Conservation (phyloP, 2,113 vertebrate species). For the Gulo gulo region DNA sequence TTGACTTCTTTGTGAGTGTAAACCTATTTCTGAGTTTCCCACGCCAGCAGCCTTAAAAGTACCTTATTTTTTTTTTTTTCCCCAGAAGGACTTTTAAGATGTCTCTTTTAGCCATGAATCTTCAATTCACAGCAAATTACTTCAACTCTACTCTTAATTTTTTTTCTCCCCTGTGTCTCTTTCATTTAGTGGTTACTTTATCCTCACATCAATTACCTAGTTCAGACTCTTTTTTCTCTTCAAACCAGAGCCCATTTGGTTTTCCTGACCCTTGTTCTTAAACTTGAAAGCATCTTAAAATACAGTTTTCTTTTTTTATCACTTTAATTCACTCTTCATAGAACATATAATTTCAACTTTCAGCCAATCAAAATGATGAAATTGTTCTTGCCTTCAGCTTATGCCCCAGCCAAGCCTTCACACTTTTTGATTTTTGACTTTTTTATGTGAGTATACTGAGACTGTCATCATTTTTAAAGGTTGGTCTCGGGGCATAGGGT, state of each 20-base stretch:
- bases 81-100: background rate
- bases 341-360: background rate
- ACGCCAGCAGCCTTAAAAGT: background rate
- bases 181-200: background rate
- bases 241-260: background rate
- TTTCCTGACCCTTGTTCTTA: background rate
- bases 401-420: background rate
- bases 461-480: background rate
- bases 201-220: background rate
- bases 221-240: background rate
- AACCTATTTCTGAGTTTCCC: background rate
- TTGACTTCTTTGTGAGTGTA: background rate
- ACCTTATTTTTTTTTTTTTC: background rate
- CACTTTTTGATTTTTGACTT: background rate
- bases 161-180: background rate
- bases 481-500: background rate
- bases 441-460: background rate
- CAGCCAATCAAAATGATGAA: background rate
- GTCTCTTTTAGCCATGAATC: background rate
- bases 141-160: background rate
- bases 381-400: background rate
- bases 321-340: background rate
- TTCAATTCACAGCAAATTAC: background rate
- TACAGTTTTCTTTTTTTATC: background rate
- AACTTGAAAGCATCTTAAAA: background rate